Conservation (phyloP, 2,113 vertebrate genomes). For the Pao palembangensis region DNA sequence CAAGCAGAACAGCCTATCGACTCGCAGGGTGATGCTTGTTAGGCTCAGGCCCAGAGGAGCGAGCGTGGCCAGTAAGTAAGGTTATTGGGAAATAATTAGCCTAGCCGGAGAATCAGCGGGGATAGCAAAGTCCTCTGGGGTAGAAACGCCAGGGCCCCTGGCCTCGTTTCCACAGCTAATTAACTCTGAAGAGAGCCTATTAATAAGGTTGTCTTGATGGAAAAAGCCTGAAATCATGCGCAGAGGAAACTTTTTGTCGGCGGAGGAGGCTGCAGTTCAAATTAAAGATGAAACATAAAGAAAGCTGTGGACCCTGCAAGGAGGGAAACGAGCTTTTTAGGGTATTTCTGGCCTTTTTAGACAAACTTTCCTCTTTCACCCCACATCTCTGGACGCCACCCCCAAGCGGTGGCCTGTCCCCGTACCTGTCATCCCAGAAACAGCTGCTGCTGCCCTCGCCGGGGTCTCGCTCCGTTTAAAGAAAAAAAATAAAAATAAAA, state of each 20-base stretch:
- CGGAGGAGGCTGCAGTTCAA: slow-evolving; percentile 35
- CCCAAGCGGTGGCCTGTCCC: slow-evolving; percentile 59
- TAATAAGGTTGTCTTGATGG: slow-evolving; percentile 68
- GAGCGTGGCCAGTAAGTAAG: slow-evolving; percentile 72
- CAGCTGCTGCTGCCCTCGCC: slow-evolving; percentile 57
- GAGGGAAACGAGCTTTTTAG: slow-evolving; percentile 13
- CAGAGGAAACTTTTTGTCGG: slow-evolving; percentile 49
- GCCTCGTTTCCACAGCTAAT: slow-evolving; percentile 76
- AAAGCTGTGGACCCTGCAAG: slow-evolving; percentile 14
- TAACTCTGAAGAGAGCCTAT: slow-evolving; percentile 71
- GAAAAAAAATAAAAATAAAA: slow-evolving; percentile 35
- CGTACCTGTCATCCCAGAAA: slow-evolving; percentile 77
- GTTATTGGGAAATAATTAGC: slow-evolving; percentile 78
- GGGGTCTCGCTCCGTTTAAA: slow-evolving; percentile 54
- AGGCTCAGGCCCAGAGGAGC: slow-evolving; percentile 69
- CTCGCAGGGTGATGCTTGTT: slow-evolving; percentile 66
- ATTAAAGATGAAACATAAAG: slow-evolving; percentile 43
- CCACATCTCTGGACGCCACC: slow-evolving; percentile 27
- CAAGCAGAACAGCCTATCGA: slow-evolving; percentile 67
- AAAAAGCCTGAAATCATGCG: slow-evolving; percentile 52
- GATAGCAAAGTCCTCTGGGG: slow-evolving; percentile 72
- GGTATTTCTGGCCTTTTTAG: slow-evolving; percentile 13
- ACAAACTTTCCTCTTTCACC: slow-evolving; percentile 18
- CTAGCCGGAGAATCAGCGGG: slow-evolving; percentile 69
- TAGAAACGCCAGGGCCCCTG: slow-evolving; percentile 62